Base-by-base conservation (phyloP, 1,140 invertebrate species). In the Leptinotarsa lineolata region DNA sequence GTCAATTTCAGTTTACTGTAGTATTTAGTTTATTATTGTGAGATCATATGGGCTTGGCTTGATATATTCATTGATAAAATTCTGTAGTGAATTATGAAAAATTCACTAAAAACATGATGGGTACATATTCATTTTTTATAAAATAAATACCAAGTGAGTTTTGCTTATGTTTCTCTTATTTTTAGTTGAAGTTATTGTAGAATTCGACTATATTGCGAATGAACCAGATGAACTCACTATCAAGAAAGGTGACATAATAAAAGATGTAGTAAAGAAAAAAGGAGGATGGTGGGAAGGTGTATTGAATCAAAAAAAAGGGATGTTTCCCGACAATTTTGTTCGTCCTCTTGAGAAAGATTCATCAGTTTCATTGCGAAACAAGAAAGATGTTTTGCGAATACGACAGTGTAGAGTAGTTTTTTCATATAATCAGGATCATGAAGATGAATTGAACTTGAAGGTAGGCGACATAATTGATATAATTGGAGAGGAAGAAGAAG, bases 251-350 rank as follows among this genome's bases (percentile, higher is more conserved):
- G 96, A 97, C 84, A 88, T 97, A 44, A 93, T 99, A 74, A 93
- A 91, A 74, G 90, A 92, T 76, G 93, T 95, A 61, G 91, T 93
- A 76, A 90, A 92, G 68, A 92, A 95, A 81, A 89, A 93, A 64
- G 96, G 94, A 44, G 97, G 97, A 70, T 99, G 97, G 97, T 99
- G 95, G 95, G 92, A 97, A 86, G 97, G 97, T 5, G 94, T 92
- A n/a, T 85, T 98, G 21, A 86, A 86, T 24, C 94, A 94, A 63
- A 91, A 93, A 80, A 91, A 92, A 70, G 97, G 97, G 79, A 95
- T 98, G 92, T 99, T 99, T 87, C 97, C 97, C 13, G 95, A 97
- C 84, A 98, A 97, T 86, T 99, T 97, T 88, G 96, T 98, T 5
- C 93, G 92, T 83, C 87, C 95, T 75, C 74, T 90, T 46, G 83